Percentiles rank a stretch among this genome's conserved stretches.
Evolutionary conservation across 2,797 vertebrate genomes (phyloP).

Genomic region (Gymnothorax reevesii): DNA sequence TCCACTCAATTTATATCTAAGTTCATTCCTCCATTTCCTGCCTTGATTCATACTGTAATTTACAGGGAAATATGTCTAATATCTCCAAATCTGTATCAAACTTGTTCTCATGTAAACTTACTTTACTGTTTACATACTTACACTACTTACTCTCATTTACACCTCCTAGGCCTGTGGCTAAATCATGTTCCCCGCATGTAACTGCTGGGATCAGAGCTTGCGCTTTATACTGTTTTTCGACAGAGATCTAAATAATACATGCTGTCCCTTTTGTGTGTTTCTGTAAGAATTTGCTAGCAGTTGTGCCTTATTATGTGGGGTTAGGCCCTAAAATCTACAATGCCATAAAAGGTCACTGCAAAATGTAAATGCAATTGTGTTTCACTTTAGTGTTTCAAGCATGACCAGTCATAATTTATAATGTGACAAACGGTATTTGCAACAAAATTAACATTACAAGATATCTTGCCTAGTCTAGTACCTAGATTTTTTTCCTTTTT

Average conservation of each 20-base stretch:
- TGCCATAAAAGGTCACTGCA: not conserved
- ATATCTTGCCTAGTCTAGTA: not conserved
- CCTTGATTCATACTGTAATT: not conserved
- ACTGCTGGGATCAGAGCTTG: not conserved
- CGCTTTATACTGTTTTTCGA: not conserved
- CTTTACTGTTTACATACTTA: too few species aligned
- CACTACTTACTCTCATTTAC: not conserved
- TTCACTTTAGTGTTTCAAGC: constrained; percentile 27
- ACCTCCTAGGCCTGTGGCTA: not conserved
- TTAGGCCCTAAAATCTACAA: too few species aligned
- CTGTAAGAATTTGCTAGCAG: too few species aligned
- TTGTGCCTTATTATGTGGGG: too few species aligned
- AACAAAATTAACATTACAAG: not conserved
- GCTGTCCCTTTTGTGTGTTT: too few species aligned
- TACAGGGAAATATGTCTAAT: not conserved
- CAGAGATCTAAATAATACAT: not conserved
- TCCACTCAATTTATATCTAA: not conserved
- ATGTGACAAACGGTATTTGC: constrained; percentile 15
- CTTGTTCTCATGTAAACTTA: not conserved
- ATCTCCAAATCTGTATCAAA: not conserved
- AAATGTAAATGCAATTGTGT: not conserved
- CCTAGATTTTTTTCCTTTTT: not conserved
- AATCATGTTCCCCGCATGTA: not conserved
- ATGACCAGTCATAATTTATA: constrained; percentile 31
- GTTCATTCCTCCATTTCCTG: too few species aligned